phyloP scores from a whole-genome alignment of 2,888 invertebrate species.

The Polymixis flavicincta region DNA sequence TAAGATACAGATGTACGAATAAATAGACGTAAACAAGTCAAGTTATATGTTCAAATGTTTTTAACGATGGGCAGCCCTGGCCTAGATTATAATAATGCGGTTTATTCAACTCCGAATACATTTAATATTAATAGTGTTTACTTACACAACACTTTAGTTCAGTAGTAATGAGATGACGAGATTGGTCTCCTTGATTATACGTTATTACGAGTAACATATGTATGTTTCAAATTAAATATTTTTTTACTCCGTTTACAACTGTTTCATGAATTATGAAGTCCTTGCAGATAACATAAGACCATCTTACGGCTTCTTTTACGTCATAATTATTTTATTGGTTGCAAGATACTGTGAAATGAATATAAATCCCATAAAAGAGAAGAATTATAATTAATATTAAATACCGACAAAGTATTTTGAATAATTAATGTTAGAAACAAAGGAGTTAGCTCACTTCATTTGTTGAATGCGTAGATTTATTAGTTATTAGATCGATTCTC shows the following conservation, averaged over 20 bases:
- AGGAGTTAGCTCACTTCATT: background rate
- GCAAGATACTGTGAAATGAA: constrained; percentile 10
- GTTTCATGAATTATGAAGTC: constrained; percentile 11
- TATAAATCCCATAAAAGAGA: constrained; percentile 15
- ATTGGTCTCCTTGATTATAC: constrained; percentile 29
- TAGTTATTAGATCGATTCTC: background rate
- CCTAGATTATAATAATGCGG: constrained; percentile 67
- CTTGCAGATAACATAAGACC: constrained; percentile 32
- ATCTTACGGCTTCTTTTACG: constrained; percentile 1
- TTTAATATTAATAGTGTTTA: constrained; percentile 50
- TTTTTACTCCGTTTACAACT: constrained; percentile 9
- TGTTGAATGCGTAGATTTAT: background rate
- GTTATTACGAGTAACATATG: constrained; percentile 7
- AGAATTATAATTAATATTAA: constrained; percentile 5
- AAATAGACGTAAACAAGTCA: constrained; percentile 57
- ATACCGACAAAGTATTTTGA: constrained; percentile 14
- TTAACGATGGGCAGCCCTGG: constrained; percentile 65
- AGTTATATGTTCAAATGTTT: constrained; percentile 65
- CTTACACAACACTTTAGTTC: constrained; percentile 34
- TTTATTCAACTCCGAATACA: constrained; percentile 55
- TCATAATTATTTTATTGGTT: constrained; percentile 42
- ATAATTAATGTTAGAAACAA: background rate
- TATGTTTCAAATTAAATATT: constrained; percentile 9
- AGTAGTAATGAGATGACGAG: constrained; percentile 28
- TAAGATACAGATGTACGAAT: constrained; percentile 62